Evolutionary conservation across 2,888 invertebrate genomes (phyloP), one percentile per base, ranked within the genome.

Genomic region (Stegophylla sp.): DNA sequence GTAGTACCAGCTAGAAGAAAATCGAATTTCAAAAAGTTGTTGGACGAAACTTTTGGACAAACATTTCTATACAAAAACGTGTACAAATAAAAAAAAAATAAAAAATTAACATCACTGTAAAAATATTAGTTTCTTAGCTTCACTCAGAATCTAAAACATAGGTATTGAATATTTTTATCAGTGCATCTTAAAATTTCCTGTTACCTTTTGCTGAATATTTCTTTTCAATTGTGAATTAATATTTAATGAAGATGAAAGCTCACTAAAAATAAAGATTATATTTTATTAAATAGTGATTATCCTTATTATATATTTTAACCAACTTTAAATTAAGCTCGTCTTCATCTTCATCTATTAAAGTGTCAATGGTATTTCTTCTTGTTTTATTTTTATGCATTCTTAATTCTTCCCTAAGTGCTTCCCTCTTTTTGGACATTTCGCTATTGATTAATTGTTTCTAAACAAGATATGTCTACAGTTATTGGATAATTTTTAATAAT

Each of bases 391-490:
- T 82, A 41, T 45, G 72, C 53, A 77, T 82, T 79, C 77, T 13
- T 15, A 53, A 17, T 53, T 83, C 82, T 64, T 82, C 61, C 64
- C 82, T 83, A n/a, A 83, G 75, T 26, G 76, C 83, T 61, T 82
- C 63, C 64, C 23, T 59, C n/a, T 79, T 79, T 51, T 79, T 79
- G 4, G 69, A 71, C 34, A 83, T 73, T 74, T 83, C 82, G 20
- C 76, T 67, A 15, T 81, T 34, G 53, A 82, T 81, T 7, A 83
- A 69, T 67, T 82, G 82, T 67, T 81, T 82, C 83, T 83, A 64
- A 81, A 81, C 23, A 74, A 34, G 28, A 28, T 59, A 20, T 23
- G 48, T 23, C 34, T 34, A 34, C 34, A 34, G 7, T 34, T 34
- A 34, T 34, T 5, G 3, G 7, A 3, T 34, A 7, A 5, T 34